Evolutionary conservation across 2,113 vertebrate species (phyloP).

Genomic region (Mobula birostris): DNA sequence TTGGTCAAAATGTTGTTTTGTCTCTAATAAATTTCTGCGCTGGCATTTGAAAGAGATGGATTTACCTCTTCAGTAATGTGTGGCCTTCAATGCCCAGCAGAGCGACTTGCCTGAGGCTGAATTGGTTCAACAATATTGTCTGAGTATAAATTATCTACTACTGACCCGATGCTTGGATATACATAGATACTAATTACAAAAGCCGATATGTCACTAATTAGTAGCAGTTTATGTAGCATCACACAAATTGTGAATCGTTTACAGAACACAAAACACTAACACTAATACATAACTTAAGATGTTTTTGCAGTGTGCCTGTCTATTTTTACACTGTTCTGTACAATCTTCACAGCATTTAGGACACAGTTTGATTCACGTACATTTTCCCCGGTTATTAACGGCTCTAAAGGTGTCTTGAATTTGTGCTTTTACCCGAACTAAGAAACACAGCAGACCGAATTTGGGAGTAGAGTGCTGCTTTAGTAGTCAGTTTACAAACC

Average conservation of each 20-base stretch:
- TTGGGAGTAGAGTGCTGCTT: background rate
- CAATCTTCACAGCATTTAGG: background rate
- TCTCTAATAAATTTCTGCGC: background rate
- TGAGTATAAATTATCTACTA: slow-evolving; percentile 6
- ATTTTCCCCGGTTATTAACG: background rate
- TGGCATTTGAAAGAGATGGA: background rate
- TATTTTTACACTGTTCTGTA: background rate
- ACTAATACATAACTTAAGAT: background rate
- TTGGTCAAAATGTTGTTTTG: background rate
- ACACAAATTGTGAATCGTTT: background rate
- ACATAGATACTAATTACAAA: slow-evolving; percentile 16
- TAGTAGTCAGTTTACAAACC: background rate
- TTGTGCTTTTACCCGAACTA: background rate
- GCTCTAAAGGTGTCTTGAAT: background rate
- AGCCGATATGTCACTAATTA: slow-evolving; percentile 17
- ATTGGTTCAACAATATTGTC: background rate
- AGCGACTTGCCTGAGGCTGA: background rate
- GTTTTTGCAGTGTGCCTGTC: background rate
- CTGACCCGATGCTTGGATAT: slow-evolving; percentile 23
- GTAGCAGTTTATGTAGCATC: background rate
- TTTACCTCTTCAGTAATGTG: background rate
- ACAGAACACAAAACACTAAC: background rate
- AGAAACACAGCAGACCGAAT: background rate
- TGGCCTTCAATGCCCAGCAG: background rate
- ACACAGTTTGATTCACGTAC: background rate